Base-by-base conservation (phyloP, 2,888 invertebrate genomes). In the Diabrotica balteata region DNA sequence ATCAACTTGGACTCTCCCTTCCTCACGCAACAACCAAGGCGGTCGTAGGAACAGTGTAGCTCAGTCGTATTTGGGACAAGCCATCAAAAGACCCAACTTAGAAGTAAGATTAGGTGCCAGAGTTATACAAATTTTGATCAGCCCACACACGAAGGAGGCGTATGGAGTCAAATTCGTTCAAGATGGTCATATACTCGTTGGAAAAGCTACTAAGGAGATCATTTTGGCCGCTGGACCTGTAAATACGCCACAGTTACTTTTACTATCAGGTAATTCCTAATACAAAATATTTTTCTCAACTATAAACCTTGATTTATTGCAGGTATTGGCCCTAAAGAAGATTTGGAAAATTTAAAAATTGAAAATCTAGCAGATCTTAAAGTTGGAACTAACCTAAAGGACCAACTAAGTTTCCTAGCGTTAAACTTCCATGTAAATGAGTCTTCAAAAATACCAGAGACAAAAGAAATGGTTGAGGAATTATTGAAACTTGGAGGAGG, bases 171-270 rank as follows among this genome's bases (percentile, higher is more conserved):
- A 89, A 79, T 86, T 89, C 75, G 82, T 86, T 51, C 88, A 88
- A 80, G 81, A 84, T 32, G 86, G 86, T 2, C 84, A 80, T 59
- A 84, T 85, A 71, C 86, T 85, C 71, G 85, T 85, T 72, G 88
- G 90, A 54, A 82, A 86, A 73, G 91, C 90, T 2, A 87, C 84
- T 52, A 91, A 89, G 77, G 93, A 93, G 83, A 89, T 94, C 0
- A 91, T 95, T 66, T 73, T 94, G 49, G 88, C 90, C 51, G 92
- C 91, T 0, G 94, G 91, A 7, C 88, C 93, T 5, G 88, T 94
- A 46, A 91, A 92, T 82, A 88, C 92, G 7, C 93, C 94, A 0
- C 92, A 94, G 80, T 79, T 95, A 7, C 83, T 95, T 17, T 90
- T 94, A 91, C 81, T 94, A 11, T 93, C 93, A 4, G 95, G 73